Conservation (phyloP, 2,888 invertebrate genomes). For the Azorinus chamasolen region DNA sequence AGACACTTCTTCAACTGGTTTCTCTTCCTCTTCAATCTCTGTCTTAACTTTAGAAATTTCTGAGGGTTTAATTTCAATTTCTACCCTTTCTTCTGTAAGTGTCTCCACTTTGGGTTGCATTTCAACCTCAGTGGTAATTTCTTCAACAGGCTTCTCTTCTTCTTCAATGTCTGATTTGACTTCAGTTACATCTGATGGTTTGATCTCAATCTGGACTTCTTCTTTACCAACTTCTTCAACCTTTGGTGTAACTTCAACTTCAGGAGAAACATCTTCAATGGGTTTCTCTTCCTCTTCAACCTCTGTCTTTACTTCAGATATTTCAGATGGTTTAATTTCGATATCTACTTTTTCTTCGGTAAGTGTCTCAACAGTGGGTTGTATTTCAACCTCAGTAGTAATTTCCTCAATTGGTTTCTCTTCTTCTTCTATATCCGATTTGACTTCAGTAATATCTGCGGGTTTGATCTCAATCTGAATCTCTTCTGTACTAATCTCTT, state of each 20-base stretch:
- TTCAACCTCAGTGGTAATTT: slow-evolving; percentile 24
- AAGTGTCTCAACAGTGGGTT: slow-evolving; percentile 16
- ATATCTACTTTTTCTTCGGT: slow-evolving; percentile 19
- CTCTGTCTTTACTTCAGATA: slow-evolving; percentile 18
- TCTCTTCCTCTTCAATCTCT: slow-evolving; percentile 7
- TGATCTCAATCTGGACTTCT: slow-evolving; percentile 20
- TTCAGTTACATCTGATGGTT: slow-evolving; percentile 30
- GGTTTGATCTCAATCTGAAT: slow-evolving; percentile 17
- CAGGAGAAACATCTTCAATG: slow-evolving; percentile 23
- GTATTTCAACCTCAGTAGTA: slow-evolving; percentile 9
- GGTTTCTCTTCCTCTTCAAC: slow-evolving; percentile 16
- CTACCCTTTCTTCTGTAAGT: slow-evolving; percentile 27
- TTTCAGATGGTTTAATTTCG: slow-evolving; percentile 19
- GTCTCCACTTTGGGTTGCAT: slow-evolving; percentile 23
- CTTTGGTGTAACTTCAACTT: slow-evolving; percentile 18
- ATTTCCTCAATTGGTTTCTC: slow-evolving; percentile 16
- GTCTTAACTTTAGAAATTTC: slow-evolving; percentile 21
- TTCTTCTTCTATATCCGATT: slow-evolving; percentile 8
- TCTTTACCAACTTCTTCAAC: slow-evolving; percentile 20
- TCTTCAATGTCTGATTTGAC: slow-evolving; percentile 15
- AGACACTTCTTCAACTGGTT: slow-evolving; percentile 11
- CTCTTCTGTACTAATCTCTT: slow-evolving; percentile 21
- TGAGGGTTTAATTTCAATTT: slow-evolving; percentile 30
- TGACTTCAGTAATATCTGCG: slow-evolving; percentile 25
- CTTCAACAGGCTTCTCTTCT: slow-evolving; percentile 19